These are phyloP conservation scores for Lycophotia porphyrea DNA, from an alignment of 2,888 invertebrate species.

Conservation along the genomic window DNA sequence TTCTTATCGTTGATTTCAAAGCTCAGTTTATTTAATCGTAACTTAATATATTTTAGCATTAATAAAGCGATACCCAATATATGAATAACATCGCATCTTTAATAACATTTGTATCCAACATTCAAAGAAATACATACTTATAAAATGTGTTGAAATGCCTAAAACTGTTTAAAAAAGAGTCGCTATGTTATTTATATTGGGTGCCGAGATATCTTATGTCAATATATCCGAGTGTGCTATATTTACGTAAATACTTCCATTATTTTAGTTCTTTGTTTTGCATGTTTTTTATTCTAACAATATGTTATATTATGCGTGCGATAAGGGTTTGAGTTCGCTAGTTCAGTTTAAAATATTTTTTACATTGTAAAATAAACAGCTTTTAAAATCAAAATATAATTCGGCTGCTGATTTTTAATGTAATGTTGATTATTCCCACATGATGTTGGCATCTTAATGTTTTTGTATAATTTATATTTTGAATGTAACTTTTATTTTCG, in stretches of 20 bases:
- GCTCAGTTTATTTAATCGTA: constrained; percentile 15
- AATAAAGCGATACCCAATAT: neutral
- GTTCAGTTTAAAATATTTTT: neutral
- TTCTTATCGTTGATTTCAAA: constrained; percentile 27
- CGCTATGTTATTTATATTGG: neutral
- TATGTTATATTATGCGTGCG: constrained; percentile 24
- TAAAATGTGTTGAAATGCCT: neutral
- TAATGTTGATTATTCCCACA: constrained; percentile 16
- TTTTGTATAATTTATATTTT: constrained; percentile 15
- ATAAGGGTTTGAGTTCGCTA: constrained; percentile 15
- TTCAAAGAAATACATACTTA: neutral
- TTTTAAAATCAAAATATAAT: constrained; percentile 27
- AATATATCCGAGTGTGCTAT: constrained; percentile 49
- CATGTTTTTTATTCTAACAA: constrained; percentile 55
- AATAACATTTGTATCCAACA: neutral
- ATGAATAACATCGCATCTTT: neutral
- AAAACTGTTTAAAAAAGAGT: neutral
- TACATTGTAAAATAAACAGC: neutral
- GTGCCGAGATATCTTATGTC: constrained; percentile 4
- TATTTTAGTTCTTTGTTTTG: constrained; percentile 49
- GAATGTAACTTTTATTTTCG: constrained; percentile 14
- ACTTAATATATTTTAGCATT: constrained; percentile 32
- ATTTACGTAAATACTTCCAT: constrained; percentile 39
- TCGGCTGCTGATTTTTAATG: constrained; percentile 17
- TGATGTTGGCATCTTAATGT: constrained; percentile 20